Percentiles rank a stretch among this genome's conserved stretches.
These are phyloP conservation scores for Tanytarsus gracilentus DNA, from an alignment of 2,888 invertebrate genomes.

Conservation along the genomic window DNA sequence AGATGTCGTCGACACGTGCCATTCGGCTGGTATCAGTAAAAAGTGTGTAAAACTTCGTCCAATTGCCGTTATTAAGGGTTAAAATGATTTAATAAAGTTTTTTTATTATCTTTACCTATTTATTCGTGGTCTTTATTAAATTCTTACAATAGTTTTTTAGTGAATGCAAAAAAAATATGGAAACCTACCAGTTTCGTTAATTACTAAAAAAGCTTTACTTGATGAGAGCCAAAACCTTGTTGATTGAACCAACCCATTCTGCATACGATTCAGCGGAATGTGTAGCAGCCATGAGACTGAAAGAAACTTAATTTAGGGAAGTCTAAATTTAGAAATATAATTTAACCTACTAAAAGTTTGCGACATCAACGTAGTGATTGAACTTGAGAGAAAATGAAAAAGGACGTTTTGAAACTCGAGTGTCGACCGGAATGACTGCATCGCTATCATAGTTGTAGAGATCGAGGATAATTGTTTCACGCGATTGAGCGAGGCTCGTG, in stretches of 20 bases:
- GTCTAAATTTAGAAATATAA: not conserved
- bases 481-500: not conserved
- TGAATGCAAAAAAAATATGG: no score
- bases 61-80: slow-evolving; percentile 98
- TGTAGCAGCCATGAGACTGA: slow-evolving; percentile 15
- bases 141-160: no score
- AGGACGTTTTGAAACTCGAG: not conserved
- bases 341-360: slow-evolving; percentile 12
- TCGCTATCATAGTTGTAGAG: slow-evolving; percentile 16
- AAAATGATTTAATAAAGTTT: slow-evolving; percentile 35
- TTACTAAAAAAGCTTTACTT: not conserved
- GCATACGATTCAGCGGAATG: not conserved
- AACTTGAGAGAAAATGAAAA: slow-evolving; percentile 14
- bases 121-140: not conserved
- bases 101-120: not conserved
- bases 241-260: slow-evolving; percentile 11
- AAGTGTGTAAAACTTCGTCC: slow-evolving; percentile 94
- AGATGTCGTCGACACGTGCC: slow-evolving; percentile 97
- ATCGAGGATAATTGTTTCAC: slow-evolving; percentile 8
- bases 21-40: slow-evolving; percentile 93
- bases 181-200: no score
- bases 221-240: slow-evolving; percentile 14
- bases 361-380: slow-evolving; percentile 15
- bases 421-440: slow-evolving; percentile 2
- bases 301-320: not conserved